These are phyloP conservation scores for Sakesphorus luctuosus DNA, from an alignment of 2,113 vertebrate genomes.

Conservation along the genomic window DNA sequence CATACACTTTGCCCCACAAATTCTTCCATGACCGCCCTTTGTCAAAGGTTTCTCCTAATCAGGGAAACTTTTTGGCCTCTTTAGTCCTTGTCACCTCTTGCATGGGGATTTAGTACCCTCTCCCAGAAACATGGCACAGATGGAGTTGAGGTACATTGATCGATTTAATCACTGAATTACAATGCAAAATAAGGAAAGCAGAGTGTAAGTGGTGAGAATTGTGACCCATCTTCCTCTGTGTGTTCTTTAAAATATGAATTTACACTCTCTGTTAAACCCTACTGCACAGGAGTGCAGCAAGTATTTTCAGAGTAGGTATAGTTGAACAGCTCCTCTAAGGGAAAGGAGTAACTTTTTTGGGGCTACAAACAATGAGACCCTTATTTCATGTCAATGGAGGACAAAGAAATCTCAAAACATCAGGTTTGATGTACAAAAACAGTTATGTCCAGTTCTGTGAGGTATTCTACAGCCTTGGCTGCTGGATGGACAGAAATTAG, in stretches of 20 bases:
- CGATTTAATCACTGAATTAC: neutral
- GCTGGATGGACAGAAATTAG: neutral
- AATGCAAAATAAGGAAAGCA: neutral
- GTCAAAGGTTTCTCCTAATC: neutral
- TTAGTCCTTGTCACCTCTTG: neutral
- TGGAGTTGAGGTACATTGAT: neutral
- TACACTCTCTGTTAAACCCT: fast-evolving
- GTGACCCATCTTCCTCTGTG: neutral
- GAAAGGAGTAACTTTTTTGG: neutral
- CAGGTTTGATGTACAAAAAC: neutral
- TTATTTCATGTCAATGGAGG: neutral
- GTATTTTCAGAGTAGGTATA: neutral
- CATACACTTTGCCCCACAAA: fast-evolving
- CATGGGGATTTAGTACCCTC: fast-evolving
- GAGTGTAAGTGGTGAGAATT: fast-evolving
- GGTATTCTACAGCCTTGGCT: neutral
- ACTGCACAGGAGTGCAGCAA: neutral
- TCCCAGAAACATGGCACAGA: neutral
- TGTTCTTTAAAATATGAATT: neutral
- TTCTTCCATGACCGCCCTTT: neutral
- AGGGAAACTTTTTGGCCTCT: neutral
- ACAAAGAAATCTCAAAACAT: neutral
- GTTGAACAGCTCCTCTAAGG: fast-evolving
- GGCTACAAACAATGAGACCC: fast-evolving
- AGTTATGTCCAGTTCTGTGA: neutral